Conservation (phyloP, 2,888 invertebrate genomes). For the Orthosia cruda region DNA sequence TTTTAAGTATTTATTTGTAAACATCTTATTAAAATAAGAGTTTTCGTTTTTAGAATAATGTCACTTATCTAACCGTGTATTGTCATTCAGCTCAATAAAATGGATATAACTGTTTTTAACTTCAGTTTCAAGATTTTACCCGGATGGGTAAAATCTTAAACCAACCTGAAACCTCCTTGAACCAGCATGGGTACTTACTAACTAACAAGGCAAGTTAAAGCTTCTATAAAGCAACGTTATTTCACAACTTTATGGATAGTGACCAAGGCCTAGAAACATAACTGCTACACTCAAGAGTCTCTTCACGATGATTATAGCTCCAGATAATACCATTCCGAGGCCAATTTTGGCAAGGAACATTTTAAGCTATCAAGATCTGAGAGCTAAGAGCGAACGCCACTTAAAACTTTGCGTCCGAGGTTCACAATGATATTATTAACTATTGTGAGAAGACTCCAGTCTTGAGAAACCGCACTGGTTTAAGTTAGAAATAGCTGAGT, state of each 20-base stretch:
- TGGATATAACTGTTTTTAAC: too few species aligned
- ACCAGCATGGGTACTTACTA: too few species aligned
- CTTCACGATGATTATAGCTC: conserved; percentile 26
- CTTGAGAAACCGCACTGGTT: conserved; percentile 42
- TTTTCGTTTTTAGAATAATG: too few species aligned
- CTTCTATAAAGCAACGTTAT: background rate
- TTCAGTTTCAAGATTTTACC: too few species aligned
- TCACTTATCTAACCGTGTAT: too few species aligned
- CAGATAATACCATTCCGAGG: conserved; percentile 43
- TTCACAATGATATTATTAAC: conserved; percentile 56
- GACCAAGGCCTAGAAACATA: background rate
- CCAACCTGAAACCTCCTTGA: too few species aligned
- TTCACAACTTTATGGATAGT: background rate
- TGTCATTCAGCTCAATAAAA: too few species aligned
- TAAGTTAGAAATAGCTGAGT: conserved; percentile 41
- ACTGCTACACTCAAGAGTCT: conserved; percentile 9
- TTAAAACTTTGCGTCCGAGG: conserved; percentile 57
- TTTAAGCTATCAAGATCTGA: conserved; percentile 61
- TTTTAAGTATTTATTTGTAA: too few species aligned
- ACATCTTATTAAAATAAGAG: too few species aligned
- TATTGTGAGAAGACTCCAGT: conserved; percentile 44
- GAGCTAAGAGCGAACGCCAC: conserved; percentile 50
- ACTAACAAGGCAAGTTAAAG: too few species aligned
- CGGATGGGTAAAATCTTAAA: too few species aligned
- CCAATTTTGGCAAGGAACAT: conserved; percentile 48